Evolutionary conservation across 2,113 vertebrate species (phyloP), one percentile per base, ranked within the genome.

Genomic region (Orthonyx spaldingii): DNA sequence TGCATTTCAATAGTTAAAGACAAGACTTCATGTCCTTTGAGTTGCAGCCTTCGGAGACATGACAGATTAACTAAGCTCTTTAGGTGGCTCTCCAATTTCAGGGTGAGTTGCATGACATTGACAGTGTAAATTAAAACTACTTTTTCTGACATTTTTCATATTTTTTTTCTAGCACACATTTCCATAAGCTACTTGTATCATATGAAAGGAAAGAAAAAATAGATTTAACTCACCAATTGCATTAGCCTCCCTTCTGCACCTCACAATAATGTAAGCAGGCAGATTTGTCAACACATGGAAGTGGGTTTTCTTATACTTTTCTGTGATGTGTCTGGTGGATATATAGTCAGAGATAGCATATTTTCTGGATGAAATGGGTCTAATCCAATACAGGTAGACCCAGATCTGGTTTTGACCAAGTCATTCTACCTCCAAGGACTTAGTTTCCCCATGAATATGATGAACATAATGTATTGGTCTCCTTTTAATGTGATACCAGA

Each of bases 31-130:
- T 52, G 56, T 78, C 75, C 69, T 90, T 87, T 2, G 3, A 83
- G 30, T 47, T 72, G 47, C 35, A 61, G 53, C 9, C 6, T 89
- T 92, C 5, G 22, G 70, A 94, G 35, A 68, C 17, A 20, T 56
- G 69, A 75, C 42, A 56, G 52, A 70, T 70, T 53, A 87, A 93
- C 61, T 87, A 60, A 95, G 27, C 35, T 80, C n/a, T 84, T 88
- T 79, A 93, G 79, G 46, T 59, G 33, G 30, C 41, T 64, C 79
- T 92, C 42, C 72, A n/a, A 88, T 95, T 90, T 94, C 83, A 93
- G 41, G 22, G 24, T 78, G 57, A 75, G 60, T 81, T 80, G 60
- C 28, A 5, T 81, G 79, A 91, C 66, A 77, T 19, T 55, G 60
- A 60, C 57, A 49, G 41, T 57, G 26, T 79, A 83, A 93, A 86